These are phyloP conservation scores for Caenorhabditis sp. DNA, from an alignment of 2,888 invertebrate species.

Conservation along the genomic window DNA sequence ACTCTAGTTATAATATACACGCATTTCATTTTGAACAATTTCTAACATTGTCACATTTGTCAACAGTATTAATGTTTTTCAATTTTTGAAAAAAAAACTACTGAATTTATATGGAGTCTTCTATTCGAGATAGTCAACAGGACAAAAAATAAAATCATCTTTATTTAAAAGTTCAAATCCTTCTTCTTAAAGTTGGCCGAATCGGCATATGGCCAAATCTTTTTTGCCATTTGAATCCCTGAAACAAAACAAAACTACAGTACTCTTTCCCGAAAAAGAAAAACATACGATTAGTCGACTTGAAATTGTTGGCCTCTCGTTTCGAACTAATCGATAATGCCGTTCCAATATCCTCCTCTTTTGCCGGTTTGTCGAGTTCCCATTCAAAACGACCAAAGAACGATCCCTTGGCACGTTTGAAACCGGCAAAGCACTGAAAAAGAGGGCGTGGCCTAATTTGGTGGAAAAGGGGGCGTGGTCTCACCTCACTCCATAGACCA, in stretches of 20 bases:
- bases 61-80: too few relatives aligned
- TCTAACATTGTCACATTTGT: too few relatives aligned
- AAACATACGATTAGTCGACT: conserved; percentile 23
- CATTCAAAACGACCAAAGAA: conserved; percentile 41
- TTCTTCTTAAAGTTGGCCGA: conserved; percentile 49
- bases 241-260: background rate
- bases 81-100: too few relatives aligned
- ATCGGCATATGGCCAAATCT: conserved; percentile 52
- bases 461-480: background rate
- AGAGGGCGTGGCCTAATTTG: background rate
- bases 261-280: too few relatives aligned
- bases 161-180: conserved; percentile 18
- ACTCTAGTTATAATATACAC: too few relatives aligned
- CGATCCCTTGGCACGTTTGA: conserved; percentile 47
- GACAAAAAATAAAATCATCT: background rate
- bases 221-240: conserved; percentile 37
- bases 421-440: conserved; percentile 33
- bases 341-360: conserved; percentile 32
- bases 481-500: conserved; percentile 43
- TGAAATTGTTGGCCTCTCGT: conserved; percentile 26
- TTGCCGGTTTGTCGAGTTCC: conserved; percentile 14
- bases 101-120: too few relatives aligned
- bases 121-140: too few relatives aligned
- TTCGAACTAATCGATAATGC: conserved; percentile 46
- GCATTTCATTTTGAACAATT: too few relatives aligned